These are phyloP conservation scores for Cisticola juncidis DNA, from an alignment of 2,113 vertebrate genomes.

Conservation along the genomic window DNA sequence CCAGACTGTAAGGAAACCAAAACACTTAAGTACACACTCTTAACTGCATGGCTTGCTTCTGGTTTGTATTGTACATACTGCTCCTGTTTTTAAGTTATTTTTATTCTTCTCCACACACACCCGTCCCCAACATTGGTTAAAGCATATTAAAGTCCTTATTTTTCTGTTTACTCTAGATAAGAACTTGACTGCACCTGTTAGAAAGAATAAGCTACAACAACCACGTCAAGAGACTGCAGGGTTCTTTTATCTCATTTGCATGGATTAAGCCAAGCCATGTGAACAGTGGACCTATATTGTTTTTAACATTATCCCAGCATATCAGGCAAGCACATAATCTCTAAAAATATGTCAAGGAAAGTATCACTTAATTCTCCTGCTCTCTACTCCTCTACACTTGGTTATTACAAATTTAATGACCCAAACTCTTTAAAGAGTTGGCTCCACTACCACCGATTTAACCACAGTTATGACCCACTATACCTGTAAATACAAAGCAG, in stretches of 20 bases:
- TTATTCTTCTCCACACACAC: not conserved
- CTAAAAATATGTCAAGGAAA: not conserved
- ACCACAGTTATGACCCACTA: accelerated
- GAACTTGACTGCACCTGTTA: not conserved
- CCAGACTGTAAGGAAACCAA: not conserved
- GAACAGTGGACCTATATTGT: not conserved
- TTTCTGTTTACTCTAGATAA: not conserved
- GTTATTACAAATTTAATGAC: not conserved
- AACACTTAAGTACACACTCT: not conserved
- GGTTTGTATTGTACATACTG: not conserved
- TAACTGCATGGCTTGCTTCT: not conserved
- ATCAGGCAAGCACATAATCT: not conserved
- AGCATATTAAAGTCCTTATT: not conserved
- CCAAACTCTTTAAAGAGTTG: not conserved
- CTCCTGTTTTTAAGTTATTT: not conserved
- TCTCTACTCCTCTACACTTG: not conserved
- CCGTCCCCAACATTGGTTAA: not conserved
- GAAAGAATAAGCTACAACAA: not conserved
- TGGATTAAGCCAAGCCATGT: not conserved
- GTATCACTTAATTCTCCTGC: not conserved
- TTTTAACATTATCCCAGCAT: not conserved
- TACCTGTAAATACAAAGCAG: not conserved
- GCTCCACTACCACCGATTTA: not conserved
- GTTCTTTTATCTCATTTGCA: not conserved
- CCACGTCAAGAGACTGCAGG: not conserved